phyloP scores from a whole-genome alignment of 2,888 invertebrate genomes.

The Caenorhabditis angaria region DNA sequence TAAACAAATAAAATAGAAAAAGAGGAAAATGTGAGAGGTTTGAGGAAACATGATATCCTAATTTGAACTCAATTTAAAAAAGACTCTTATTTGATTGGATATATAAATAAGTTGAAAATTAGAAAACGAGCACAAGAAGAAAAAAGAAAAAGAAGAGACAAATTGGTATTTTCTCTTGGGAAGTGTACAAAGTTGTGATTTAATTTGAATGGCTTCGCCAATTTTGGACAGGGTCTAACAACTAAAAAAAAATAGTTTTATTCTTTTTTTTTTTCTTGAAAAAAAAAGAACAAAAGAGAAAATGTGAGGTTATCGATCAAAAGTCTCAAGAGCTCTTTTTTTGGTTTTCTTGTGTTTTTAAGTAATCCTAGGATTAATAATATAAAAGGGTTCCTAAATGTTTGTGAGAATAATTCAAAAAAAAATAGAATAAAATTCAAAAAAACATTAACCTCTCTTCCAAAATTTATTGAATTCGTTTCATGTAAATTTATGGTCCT shows the following conservation, averaged over 20 bases:
- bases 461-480: no score
- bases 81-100: background rate
- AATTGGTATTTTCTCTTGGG: background rate
- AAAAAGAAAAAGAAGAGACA: slow-evolving; percentile 1
- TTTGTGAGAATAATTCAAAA: no score
- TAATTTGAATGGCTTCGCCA: slow-evolving; percentile 4
- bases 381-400: no score
- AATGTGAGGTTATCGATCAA: slow-evolving; percentile 11
- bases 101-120: background rate
- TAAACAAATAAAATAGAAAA: background rate
- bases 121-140: slow-evolving; percentile 6
- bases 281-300: slow-evolving; percentile 14
- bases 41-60: slow-evolving; percentile 6
- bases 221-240: slow-evolving; percentile 5
- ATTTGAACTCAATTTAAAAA: background rate
- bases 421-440: no score
- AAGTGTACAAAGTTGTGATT: background rate
- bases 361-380: background rate
- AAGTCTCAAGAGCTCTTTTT: slow-evolving; percentile 9
- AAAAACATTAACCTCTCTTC: no score
- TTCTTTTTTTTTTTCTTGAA: background rate
- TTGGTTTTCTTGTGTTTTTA: background rate
- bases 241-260: slow-evolving; percentile 10
- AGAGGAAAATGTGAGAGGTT: slow-evolving; percentile 5
- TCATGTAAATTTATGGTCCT: no score